These are phyloP conservation scores for Dendroctonus valens DNA, from an alignment of 1,140 invertebrate genomes.

Conservation along the genomic window DNA sequence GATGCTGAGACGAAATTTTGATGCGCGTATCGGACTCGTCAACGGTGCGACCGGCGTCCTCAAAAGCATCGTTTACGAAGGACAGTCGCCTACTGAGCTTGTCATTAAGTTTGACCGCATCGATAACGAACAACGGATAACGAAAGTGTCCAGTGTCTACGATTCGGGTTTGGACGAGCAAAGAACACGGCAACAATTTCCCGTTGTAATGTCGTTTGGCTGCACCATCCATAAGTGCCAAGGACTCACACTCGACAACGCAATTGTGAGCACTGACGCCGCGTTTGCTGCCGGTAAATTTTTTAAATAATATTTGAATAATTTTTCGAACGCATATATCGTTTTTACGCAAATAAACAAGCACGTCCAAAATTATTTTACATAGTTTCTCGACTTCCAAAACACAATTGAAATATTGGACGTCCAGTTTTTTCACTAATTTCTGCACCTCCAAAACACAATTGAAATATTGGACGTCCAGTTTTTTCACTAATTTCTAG, in stretches of 20 bases:
- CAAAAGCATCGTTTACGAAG: not conserved
- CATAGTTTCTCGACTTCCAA: too few species aligned
- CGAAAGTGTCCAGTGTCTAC: not conserved
- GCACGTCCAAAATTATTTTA: too few species aligned
- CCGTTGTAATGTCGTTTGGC: not conserved
- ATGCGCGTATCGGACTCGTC: not conserved
- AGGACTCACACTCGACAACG: not conserved
- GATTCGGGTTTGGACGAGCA: not conserved
- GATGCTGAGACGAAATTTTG: conserved; percentile 1
- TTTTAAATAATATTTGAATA: too few species aligned
- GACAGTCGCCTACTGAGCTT: not conserved
- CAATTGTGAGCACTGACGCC: not conserved
- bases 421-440: too few species aligned
- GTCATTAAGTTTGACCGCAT: not conserved
- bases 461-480: too few species aligned
- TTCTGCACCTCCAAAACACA: too few species aligned
- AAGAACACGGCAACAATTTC: not conserved
- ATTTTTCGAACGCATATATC: too few species aligned
- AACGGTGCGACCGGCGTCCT: not conserved
- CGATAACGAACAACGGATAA: not conserved
- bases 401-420: too few species aligned
- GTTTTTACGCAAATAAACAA: too few species aligned
- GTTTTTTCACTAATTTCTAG: too few species aligned
- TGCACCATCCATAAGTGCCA: not conserved
- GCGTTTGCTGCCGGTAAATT: not conserved